These are phyloP conservation scores for Prolemur simus DNA, from an alignment of 2,113 vertebrate species.

Conservation along the genomic window DNA sequence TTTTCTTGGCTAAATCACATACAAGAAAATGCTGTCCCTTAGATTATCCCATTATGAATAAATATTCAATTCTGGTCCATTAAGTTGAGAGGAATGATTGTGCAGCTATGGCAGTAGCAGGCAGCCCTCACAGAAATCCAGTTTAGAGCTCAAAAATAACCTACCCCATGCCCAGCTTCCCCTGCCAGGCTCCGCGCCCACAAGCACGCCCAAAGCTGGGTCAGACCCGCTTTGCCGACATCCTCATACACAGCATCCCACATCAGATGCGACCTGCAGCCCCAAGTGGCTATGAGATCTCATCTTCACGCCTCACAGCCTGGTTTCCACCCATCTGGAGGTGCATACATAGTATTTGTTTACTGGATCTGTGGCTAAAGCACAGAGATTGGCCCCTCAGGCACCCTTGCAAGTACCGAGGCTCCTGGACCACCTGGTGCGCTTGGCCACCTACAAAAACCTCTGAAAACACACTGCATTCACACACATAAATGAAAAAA, in stretches of 20 bases:
- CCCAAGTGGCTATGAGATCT: neutral
- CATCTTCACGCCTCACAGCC: neutral
- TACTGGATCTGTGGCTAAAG: neutral
- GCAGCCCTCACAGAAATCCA: neutral
- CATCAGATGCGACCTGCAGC: neutral
- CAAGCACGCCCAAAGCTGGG: rapidly evolving
- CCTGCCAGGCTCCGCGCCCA: too few species aligned
- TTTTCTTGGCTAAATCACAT: neutral
- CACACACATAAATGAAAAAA: neutral
- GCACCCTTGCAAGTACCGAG: neutral
- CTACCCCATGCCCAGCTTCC: neutral
- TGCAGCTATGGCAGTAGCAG: neutral
- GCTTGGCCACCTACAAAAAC: neutral
- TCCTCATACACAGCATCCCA: neutral
- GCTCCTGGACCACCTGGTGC: neutral
- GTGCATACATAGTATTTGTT: neutral
- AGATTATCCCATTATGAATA: rapidly evolving
- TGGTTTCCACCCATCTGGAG: neutral
- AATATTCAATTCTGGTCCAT: neutral
- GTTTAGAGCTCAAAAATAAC: neutral
- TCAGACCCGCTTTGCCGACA: neutral
- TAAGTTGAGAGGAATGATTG: neutral
- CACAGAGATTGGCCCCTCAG: neutral
- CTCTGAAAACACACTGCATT: neutral
- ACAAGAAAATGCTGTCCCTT: neutral